Evolutionary conservation across 2,797 vertebrate species (phyloP), one percentile per base, ranked within the genome.

Genomic region (Poeciliopsis turneri): DNA sequence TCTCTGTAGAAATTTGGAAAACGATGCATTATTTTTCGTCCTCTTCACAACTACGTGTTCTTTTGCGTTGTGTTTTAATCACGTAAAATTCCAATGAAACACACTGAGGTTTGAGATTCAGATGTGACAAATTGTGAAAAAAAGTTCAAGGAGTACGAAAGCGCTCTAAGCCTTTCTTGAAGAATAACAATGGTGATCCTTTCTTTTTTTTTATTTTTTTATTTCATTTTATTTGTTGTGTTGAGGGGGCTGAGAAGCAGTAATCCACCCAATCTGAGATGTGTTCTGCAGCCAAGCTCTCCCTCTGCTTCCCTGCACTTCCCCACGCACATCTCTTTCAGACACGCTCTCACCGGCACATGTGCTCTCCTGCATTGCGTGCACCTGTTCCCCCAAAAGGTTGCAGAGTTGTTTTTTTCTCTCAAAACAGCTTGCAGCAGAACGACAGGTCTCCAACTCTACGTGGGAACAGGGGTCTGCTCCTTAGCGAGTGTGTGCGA

Each of bases 361-460:
- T 87, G 78, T 85, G 83, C 88, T 85, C 89, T 89, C 91, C 90
- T 91, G 85, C 87, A 78, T 91, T 84, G 90, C 59, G 11, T 76
- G 91, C 93, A 94, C 93, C 92, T 94, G 94, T 90, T 93, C 84
- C 90, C 82, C 78, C 86, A 53, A 80, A 77, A 72, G 83, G 87
- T 81, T 82, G 83, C 79, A 80, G 83, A 84, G 84, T 78, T 81
- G 81, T 87, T 51, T 51, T 20, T 49, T 39, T 39, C 83, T 59
- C 47, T 72, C 72, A 74, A 25, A 88, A 83, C 85, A 92, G 88
- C 81, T 90, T 85, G 88, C 76, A 64, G 43, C 66, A 90, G 57
- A 80, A 80, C 77, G 77, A 83, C 84, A 84, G 87, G 82, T 84
- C 84, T 88, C 87, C 91, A 92, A 89, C 85, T 89, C 86, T 85